phyloP scores from a whole-genome alignment of 2,888 invertebrate species.

The Erpobdella octoculata region DNA sequence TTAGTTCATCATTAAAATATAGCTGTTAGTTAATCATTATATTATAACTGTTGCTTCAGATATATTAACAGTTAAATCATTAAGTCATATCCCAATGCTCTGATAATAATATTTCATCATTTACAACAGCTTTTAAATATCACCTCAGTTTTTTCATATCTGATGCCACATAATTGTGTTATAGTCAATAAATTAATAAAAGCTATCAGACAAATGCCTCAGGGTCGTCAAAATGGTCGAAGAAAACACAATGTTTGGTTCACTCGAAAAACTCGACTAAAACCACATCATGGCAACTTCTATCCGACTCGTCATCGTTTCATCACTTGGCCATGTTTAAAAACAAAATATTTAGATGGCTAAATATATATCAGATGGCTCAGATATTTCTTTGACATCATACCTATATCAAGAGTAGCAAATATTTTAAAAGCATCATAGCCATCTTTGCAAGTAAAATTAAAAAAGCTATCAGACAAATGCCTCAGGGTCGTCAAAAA shows the following conservation, averaged over 20 bases:
- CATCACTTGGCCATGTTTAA: neutral
- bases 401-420: too few relatives aligned
- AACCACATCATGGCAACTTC: neutral
- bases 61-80: neutral
- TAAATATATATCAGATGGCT: too few relatives aligned
- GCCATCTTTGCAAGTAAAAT: too few relatives aligned
- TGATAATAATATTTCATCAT: neutral
- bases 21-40: neutral
- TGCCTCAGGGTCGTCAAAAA: too few relatives aligned
- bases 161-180: too few relatives aligned
- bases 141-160: too few relatives aligned
- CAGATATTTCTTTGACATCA: too few relatives aligned
- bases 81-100: constrained; percentile 2
- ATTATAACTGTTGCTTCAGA: neutral
- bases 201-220: constrained; percentile 8
- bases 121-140: neutral
- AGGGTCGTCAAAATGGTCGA: neutral
- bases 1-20: too few relatives aligned
- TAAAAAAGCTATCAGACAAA: too few relatives aligned
- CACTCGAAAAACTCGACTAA: neutral
- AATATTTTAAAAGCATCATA: too few relatives aligned
- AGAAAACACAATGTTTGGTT: neutral
- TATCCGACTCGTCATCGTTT: constrained; percentile 4
- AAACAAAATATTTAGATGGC: too few relatives aligned
- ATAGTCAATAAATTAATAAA: too few relatives aligned